phyloP scores from a whole-genome alignment of 2,888 invertebrate genomes.

The Chaetogeoica ovagalla region DNA sequence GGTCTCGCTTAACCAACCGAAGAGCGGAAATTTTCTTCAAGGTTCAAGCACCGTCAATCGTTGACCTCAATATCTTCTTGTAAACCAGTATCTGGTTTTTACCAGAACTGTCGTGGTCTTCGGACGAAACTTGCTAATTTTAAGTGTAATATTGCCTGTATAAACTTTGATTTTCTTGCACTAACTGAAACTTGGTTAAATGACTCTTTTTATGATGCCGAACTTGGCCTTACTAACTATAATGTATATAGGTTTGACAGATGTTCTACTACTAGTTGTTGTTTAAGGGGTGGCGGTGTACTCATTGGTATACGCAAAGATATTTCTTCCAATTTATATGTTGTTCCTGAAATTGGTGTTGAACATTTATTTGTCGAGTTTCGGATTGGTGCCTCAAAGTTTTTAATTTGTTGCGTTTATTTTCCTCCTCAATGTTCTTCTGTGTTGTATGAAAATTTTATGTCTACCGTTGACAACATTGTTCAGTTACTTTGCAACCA shows the following conservation, averaged over 20 bases:
- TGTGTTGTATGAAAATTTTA: background rate
- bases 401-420: background rate
- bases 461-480: background rate
- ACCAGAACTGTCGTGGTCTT: conserved; percentile 15
- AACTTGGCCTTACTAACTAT: background rate
- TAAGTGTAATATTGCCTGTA: conserved; percentile 20
- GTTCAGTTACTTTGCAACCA: background rate
- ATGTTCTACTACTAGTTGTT: background rate
- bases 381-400: background rate
- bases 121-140: conserved; percentile 13
- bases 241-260: conserved; percentile 18
- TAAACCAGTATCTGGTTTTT: conserved; percentile 6
- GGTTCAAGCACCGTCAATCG: background rate
- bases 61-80: background rate
- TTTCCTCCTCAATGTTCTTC: conserved; percentile 15
- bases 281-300: background rate
- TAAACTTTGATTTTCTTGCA: conserved; percentile 14
- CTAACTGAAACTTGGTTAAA: conserved; percentile 15
- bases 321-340: background rate
- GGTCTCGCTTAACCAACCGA: background rate
- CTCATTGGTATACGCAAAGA: conserved; percentile 6
- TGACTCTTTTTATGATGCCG: background rate
- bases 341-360: background rate
- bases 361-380: conserved; percentile 12
- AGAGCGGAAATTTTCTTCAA: conserved; percentile 7